Conservation (phyloP, 2,113 vertebrate genomes). For the Tor tambroides region DNA sequence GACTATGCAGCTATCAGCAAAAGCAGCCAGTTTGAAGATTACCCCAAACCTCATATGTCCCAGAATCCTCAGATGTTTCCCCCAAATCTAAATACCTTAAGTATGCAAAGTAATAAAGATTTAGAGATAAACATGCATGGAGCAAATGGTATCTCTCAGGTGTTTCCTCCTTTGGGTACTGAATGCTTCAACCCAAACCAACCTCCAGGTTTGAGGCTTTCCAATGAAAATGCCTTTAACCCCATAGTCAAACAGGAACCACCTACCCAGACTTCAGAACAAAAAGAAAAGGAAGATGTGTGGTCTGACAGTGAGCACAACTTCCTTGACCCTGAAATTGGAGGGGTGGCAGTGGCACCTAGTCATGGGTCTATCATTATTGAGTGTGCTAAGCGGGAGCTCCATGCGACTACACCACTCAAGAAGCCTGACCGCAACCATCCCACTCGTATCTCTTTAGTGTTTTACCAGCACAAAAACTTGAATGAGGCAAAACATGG, state of each 20-base stretch:
- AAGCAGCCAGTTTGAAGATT: constrained; percentile 78
- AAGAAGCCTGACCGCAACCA: constrained; percentile 90
- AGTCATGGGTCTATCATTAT: constrained; percentile 96
- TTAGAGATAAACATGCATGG: constrained; percentile 75
- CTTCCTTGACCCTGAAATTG: constrained; percentile 94
- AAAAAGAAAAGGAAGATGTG: constrained; percentile 82
- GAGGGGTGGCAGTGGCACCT: constrained; percentile 95
- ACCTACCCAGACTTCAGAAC: constrained; percentile 55
- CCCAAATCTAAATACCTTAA: constrained; percentile 78
- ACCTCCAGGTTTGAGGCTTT: constrained; percentile 67
- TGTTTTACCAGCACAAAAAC: constrained; percentile 99
- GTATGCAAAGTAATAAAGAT: constrained; percentile 79
- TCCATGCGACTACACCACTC: constrained; percentile 93
- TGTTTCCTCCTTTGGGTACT: constrained; percentile 77
- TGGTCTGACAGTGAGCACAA: constrained; percentile 99
- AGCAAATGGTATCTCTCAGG: constrained; percentile 76
- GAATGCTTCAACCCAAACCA: constrained; percentile 75
- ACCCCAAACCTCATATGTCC: constrained; percentile 75
- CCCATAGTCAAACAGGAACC: constrained; percentile 68
- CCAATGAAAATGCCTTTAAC: constrained; percentile 72
- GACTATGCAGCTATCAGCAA: constrained; percentile 80
- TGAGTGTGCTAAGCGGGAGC: constrained; percentile 95
- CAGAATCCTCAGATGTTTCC: constrained; percentile 75
- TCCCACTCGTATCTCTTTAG: constrained; percentile 93
- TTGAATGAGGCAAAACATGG: constrained; percentile 96